Evolutionary conservation across 2,888 invertebrate species (phyloP), one percentile per base, ranked within the genome.

Genomic region (Apamea sordens): DNA sequence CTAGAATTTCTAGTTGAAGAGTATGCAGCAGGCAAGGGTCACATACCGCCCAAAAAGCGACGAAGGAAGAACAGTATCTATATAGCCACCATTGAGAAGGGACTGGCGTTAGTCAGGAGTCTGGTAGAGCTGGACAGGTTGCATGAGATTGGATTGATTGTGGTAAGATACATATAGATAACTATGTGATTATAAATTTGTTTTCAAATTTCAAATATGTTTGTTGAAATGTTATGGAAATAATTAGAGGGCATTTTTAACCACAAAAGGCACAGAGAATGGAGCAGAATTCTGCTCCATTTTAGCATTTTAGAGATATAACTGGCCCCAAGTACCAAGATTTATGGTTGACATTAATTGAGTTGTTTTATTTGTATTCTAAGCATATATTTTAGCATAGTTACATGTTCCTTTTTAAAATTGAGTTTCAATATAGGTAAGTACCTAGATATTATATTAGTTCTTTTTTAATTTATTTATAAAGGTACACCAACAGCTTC

Each of bases 1-100:
- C 95, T 99, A 81, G 98, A 98, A 83, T 99, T 99, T 93, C 95
- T 99, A 83, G 97, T 99, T 0, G 99, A 99, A 94, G 99, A 99
- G 94, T 99, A 99, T 97, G 99, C 99, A 0, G 99, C 98, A 0
- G 98, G 98, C 69, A 99, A 98, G 94, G 99, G 99, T 0, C 98
- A 98, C 92, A 98, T 99, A 65, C 99, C 99, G 0, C 98, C 98
- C 0, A 98, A 98, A 90, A 98, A 98, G 80, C 96, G 98, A 21
- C 97, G 98, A 44, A 97, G 97, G 78, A 98, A 98, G 92, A 98
- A 98, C 88, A 98, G 98, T 59, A 97, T 99, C 68, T 99, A 98
- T 91, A 97, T 99, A 67, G 99, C 99, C 3, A 99, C 99, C 0
- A 99, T 99, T 84, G 99, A 99, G 95, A 99, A 99, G 94, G 99